Conservation (phyloP, 1,140 invertebrate genomes). For the Spodoptera frugiperda region DNA sequence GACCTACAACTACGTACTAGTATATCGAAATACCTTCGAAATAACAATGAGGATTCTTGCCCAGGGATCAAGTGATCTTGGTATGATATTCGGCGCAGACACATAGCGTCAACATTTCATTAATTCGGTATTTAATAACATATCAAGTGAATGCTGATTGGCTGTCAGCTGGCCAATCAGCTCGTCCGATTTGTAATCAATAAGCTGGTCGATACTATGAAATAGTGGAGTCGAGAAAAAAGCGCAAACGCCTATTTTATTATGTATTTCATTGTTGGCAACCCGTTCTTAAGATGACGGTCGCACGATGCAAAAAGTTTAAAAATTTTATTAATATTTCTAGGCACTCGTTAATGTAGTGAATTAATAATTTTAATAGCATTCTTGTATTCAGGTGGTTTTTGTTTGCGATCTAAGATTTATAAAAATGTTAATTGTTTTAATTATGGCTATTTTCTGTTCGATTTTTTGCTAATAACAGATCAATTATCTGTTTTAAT, state of each 20-base stretch:
- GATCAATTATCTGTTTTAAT: no score
- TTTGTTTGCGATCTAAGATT: background rate
- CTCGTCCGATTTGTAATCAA: conserved; percentile 54
- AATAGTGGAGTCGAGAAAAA: conserved; percentile 47
- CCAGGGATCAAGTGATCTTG: conserved; percentile 1
- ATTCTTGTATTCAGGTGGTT: background rate
- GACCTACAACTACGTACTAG: conserved; percentile 11
- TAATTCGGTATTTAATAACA: conserved; percentile 58
- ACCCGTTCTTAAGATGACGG: background rate
- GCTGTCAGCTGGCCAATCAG: conserved; percentile 55
- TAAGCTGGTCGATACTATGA: conserved; percentile 16
- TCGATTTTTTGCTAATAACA: no score
- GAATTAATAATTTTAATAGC: conserved; percentile 13
- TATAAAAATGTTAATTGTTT: background rate
- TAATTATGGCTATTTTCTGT: background rate
- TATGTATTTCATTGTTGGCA: conserved; percentile 37
- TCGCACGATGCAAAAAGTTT: conserved; percentile 4
- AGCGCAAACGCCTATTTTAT: conserved; percentile 22
- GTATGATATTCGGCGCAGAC: conserved; percentile 38
- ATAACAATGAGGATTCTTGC: conserved; percentile 5
- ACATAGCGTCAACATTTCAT: conserved; percentile 47
- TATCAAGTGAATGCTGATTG: conserved; percentile 52
- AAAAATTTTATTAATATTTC: background rate
- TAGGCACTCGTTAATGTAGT: conserved; percentile 6
- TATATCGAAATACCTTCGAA: background rate